A percentile compares a stretch with the other conserved stretches of the same genome.
Conservation (phyloP, 1,140 invertebrate genomes). For the Camponotus vicinus region DNA sequence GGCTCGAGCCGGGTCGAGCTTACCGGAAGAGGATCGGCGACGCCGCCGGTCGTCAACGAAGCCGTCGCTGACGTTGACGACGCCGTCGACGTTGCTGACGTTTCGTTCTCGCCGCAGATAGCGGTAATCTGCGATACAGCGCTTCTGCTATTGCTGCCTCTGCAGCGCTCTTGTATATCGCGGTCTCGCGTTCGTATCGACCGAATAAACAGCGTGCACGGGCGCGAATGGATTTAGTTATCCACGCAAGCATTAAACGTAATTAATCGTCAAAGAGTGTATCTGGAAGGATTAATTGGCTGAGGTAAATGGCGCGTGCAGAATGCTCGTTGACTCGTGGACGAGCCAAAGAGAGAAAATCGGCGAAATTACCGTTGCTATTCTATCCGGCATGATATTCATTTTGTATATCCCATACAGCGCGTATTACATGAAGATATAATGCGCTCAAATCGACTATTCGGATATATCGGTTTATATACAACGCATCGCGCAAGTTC, state of each 20-base stretch:
- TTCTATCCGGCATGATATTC: neutral
- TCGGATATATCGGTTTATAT: neutral
- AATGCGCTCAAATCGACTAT: conserved; percentile 67
- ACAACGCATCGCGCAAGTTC: conserved; percentile 3
- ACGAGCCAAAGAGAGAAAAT: conserved; percentile 28
- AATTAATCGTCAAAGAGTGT: conserved; percentile 47
- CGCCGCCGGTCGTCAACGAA: conserved; percentile 48
- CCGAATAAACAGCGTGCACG: conserved; percentile 33
- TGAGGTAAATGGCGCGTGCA: conserved; percentile 18
- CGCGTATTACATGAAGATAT: conserved; percentile 75
- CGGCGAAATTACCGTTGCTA: neutral
- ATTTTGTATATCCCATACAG: neutral
- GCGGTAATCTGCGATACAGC: conserved; percentile 52
- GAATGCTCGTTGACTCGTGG: conserved; percentile 14
- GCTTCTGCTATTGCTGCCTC: neutral
- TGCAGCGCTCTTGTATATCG: conserved; percentile 14
- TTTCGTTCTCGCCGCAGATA: conserved; percentile 49
- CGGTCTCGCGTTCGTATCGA: conserved; percentile 5
- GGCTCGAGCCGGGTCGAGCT: conserved; percentile 49
- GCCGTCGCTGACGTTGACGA: conserved; percentile 59
- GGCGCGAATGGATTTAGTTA: conserved; percentile 34
- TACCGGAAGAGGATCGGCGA: conserved; percentile 20
- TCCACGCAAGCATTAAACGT: conserved; percentile 33
- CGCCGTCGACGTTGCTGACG: conserved; percentile 43
- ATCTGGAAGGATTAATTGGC: conserved; percentile 9